A percentile compares a stretch with the other conserved stretches of the same genome.
Conservation (phyloP, 2,888 invertebrate species). For the Automeris io region DNA sequence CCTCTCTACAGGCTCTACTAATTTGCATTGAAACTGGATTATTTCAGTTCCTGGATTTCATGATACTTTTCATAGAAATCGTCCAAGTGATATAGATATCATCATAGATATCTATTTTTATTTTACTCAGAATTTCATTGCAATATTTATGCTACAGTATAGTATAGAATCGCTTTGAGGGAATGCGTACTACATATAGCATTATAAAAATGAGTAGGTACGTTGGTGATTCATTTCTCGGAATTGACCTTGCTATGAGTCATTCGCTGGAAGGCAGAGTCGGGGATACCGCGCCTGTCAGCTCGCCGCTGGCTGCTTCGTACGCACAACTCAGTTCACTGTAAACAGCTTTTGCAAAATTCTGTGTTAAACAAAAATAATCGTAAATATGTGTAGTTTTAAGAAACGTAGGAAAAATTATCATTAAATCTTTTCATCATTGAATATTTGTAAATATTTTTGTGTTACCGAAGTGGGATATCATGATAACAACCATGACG, state of each 20-base stretch:
- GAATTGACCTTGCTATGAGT: conserved; percentile 79
- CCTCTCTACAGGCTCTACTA: no score
- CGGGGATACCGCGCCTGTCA: conserved; percentile 78
- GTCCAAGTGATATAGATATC: no score
- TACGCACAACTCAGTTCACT: conserved; percentile 61
- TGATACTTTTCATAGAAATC: no score
- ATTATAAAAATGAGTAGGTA: conserved; percentile 70
- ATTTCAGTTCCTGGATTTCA: no score
- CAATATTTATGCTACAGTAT: no score
- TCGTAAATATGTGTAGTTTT: conserved; percentile 43
- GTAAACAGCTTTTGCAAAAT: conserved; percentile 40
- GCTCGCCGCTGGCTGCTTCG: conserved; percentile 72
- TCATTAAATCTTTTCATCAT: conserved; percentile 28
- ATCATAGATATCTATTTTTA: no score
- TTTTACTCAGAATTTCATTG: no score
- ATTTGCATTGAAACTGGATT: no score
- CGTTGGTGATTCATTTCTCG: conserved; percentile 77
- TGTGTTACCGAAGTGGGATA: conserved; percentile 64
- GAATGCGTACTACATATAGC: conserved; percentile 66
- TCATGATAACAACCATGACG: conserved; percentile 77
- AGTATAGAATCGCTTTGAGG: conserved; percentile 45
- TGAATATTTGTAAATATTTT: conserved; percentile 48
- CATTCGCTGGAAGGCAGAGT: conserved; percentile 77
- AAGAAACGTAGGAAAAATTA: conserved; percentile 38
- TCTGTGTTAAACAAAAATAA: conserved; percentile 29